Evolutionary conservation across 2,888 invertebrate species (phyloP).

Genomic region (Lamproptera curius): DNA sequence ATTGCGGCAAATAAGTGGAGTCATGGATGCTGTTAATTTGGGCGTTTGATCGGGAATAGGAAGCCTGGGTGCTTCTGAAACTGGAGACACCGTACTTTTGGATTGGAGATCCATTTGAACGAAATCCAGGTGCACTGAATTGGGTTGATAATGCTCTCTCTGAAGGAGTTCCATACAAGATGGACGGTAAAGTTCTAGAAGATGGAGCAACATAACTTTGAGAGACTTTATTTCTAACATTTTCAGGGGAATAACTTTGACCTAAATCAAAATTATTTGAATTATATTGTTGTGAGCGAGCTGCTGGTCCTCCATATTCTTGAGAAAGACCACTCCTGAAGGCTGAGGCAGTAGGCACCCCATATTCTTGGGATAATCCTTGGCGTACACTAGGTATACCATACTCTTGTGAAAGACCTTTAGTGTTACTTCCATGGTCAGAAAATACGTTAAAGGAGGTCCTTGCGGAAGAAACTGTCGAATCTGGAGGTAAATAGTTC

Average conservation of each 20-base stretch:
- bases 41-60: constrained; percentile 31
- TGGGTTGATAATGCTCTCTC: constrained; percentile 34
- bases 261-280: constrained; percentile 30
- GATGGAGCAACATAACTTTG: constrained; percentile 33
- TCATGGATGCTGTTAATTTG: constrained; percentile 45
- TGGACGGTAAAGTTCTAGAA: constrained; percentile 27
- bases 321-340: constrained; percentile 27
- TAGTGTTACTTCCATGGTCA: constrained; percentile 19
- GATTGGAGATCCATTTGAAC: constrained; percentile 34
- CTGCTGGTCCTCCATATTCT: constrained; percentile 36
- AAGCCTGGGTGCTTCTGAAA: constrained; percentile 30
- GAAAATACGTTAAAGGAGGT: not conserved
- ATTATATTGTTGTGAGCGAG: constrained; percentile 35
- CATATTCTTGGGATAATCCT: constrained; percentile 29
- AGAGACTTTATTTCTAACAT: constrained; percentile 27
- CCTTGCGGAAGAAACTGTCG: constrained; percentile 33
- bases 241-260: constrained; percentile 20
- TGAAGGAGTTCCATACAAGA: constrained; percentile 34
- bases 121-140: constrained; percentile 41
- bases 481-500: constrained; percentile 37
- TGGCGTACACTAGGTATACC: constrained; percentile 32
- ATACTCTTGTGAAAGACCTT: constrained; percentile 32
- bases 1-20: not conserved
- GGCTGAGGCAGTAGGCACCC: constrained; percentile 22
- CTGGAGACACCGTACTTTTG: constrained; percentile 34